Evolutionary conservation across 2,113 vertebrate species (phyloP).

Genomic region (Macaca fascicularis): T2T-MFA8v1.1 NC_088375.1:161291501-161292000

Average conservation of each 20-base stretch:
- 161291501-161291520: not conserved
- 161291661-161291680: conserved; percentile 51
- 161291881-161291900: not conserved
- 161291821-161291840: not conserved
- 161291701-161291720: conserved; percentile 16
- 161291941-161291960: conserved; percentile 23
- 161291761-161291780: conserved; percentile 24
- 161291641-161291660: not conserved
- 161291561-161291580: conserved; percentile 41
- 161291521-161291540: not conserved
- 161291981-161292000: not conserved
- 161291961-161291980: not conserved
- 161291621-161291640: conserved; percentile 53
- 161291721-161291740: conserved; percentile 1
- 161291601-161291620: not conserved
- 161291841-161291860: not conserved
- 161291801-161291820: not conserved
- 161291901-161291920: conserved; percentile 14
- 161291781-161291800: conserved; percentile 45
- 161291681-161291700: conserved; percentile 30
- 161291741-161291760: conserved; percentile 50
- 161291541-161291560: conserved; percentile 28
- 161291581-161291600: conserved; percentile 32
- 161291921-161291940: conserved; percentile 21
- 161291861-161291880: not conserved